Base-by-base conservation (phyloP, 2,113 vertebrate genomes). In the Blennius ocellaris region DNA sequence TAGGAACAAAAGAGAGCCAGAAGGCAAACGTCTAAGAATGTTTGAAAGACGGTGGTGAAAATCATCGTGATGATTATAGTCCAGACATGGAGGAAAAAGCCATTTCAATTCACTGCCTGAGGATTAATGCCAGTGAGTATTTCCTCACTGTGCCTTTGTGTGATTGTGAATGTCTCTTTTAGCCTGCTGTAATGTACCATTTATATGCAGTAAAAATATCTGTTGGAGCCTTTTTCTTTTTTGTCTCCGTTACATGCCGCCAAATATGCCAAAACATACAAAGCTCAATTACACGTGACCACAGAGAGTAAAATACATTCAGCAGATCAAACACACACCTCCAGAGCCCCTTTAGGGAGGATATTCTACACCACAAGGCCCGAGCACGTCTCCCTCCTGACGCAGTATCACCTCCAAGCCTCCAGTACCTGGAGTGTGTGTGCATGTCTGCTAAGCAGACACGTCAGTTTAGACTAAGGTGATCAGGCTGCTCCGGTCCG, bases 391-490 rank as follows among this genome's bases (percentile, higher is more conserved):
- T 80, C 76, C 71, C 74, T 47, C 67, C 76, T 83, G 74, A 88
- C 77, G 83, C 83, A 60, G 84, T 71, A 76, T 77, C 52, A 14
- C 82, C 67, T 72, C 75, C 57, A 51, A 85, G 75, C 57, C 61
- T 76, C 54, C 55, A 64, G 69, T 76, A 83, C 84, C 69, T 87
- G 61, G 60, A 74, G 75, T 75, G 82, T 83, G 82, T 78, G 67
- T 69, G 74, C 50, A 43, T 73, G 78, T 80, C 81, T 76, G 74
- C 88, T 92, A 93, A 94, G 92, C 87, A 93, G 78, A 94, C 85
- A 92, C 92, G 96, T 96, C 95, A 95, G 89, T 95, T 94, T 94
- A 93, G 69, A 21, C 95, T 95, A 95, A 92, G 87, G 92, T 96
- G 96, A 96, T 92, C 82, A 91, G 94, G 90, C 92, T 84, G 1